phyloP scores from a whole-genome alignment of 2,888 invertebrate species.

The Spialia ferax region DNA sequence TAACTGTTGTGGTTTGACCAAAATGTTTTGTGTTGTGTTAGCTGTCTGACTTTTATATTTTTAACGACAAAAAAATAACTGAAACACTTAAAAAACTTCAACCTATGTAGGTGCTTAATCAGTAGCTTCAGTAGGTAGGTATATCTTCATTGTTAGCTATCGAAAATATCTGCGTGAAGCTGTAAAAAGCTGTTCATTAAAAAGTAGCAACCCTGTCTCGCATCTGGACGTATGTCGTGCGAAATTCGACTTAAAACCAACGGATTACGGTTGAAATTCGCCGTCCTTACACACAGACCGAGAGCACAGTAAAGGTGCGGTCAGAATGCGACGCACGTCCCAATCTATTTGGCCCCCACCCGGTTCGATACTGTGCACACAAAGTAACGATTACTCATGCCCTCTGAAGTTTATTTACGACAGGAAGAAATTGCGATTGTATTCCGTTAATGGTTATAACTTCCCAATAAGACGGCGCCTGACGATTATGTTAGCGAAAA shows the following conservation, averaged over 20 bases:
- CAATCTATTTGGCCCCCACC: conserved; percentile 79
- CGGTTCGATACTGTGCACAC: conserved; percentile 79
- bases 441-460: conserved; percentile 81
- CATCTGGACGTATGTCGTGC: neutral
- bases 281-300: neutral
- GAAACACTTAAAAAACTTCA: no score
- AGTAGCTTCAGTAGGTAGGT: no score
- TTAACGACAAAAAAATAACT: no score
- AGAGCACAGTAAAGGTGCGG: conserved; percentile 47
- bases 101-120: no score
- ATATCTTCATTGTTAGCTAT: neutral
- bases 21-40: no score
- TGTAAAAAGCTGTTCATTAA: conserved; percentile 7
- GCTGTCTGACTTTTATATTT: no score
- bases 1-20: no score
- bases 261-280: conserved; percentile 44
- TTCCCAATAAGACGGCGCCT: conserved; percentile 68
- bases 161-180: neutral
- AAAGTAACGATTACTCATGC: conserved; percentile 82
- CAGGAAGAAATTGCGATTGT: conserved; percentile 85
- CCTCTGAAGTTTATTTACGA: conserved; percentile 77
- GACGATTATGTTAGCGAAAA: conserved; percentile 50
- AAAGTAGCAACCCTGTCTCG: conserved; percentile 26
- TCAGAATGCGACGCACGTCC: conserved; percentile 74
- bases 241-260: conserved; percentile 7